Evolutionary conservation across 2,113 vertebrate species (phyloP).

Genomic region (Vulpes vulpes): DNA sequence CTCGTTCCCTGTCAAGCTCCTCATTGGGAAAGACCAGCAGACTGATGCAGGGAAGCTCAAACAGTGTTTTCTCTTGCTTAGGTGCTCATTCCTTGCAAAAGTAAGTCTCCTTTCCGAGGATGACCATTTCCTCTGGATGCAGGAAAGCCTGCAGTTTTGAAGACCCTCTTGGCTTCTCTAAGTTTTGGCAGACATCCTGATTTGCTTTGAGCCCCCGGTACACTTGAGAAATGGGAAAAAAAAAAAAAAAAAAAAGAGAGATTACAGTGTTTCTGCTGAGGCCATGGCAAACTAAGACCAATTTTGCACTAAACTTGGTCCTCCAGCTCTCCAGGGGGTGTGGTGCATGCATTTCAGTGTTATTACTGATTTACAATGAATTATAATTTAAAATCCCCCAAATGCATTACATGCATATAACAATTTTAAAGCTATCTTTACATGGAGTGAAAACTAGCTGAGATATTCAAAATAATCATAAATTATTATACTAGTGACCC

Average conservation of each 20-base stretch:
- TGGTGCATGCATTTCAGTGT: neutral
- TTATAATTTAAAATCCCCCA: neutral
- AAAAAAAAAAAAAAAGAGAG: neutral
- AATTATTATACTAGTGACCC: neutral
- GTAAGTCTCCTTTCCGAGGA: neutral
- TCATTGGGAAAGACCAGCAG: neutral
- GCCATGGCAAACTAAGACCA: neutral
- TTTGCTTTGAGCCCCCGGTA: neutral
- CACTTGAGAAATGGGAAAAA: neutral
- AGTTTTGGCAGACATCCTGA: neutral
- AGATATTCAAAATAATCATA: neutral
- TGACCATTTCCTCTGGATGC: neutral
- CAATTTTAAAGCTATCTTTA: neutral
- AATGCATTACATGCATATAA: neutral
- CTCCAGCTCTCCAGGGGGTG: neutral
- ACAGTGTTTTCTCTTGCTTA: neutral
- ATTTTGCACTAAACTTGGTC: neutral
- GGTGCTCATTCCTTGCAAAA: neutral
- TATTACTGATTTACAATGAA: neutral
- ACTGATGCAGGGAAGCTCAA: neutral
- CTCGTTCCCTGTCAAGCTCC: neutral
- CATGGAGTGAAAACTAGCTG: neutral
- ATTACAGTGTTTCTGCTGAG: neutral
- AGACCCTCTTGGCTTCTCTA: neutral
- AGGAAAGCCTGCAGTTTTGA: neutral